Evolutionary conservation across 2,888 invertebrate genomes (phyloP), one percentile per base, ranked within the genome.

Genomic region (Stegana nigrithorax): DNA sequence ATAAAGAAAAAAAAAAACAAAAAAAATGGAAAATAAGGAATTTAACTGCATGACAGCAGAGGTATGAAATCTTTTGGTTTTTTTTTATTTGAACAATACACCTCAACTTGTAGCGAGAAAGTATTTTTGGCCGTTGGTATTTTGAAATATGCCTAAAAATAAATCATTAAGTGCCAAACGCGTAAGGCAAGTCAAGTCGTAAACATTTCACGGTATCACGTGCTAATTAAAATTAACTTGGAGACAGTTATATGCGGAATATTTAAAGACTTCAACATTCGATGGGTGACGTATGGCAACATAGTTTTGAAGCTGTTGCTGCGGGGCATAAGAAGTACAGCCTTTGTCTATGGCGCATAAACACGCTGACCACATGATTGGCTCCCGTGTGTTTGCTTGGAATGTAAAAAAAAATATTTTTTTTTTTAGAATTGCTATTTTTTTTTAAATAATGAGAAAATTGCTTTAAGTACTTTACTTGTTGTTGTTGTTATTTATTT

Each of bases 201-300:
- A 73, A 71, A 75, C 68, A 69, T 64, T 67, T 70, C 60, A 64
- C 19, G 63, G 62, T 64, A 69, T 75, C 75, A 75, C 77, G 75
- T 76, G 73, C 65, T 50, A 56, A 55, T 72, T 57, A 32, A 19
- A 39, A 12, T 14, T 14, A 64, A 70, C 73, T 69, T 67, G n/a
- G n/a, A n/a, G n/a, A n/a, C n/a, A n/a, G n/a, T 12, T 42, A 42
- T 42, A 17, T 39, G 4, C 8, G 39, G 5, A 2, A 42, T 1
- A 42, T 42, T 42, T 42, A n/a, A n/a, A n/a, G n/a, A n/a, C n/a
- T n/a, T 39, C 64, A 27, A 56, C 67, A 44, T 62, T 59, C 65
- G 57, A 39, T 51, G 42, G 42, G 42, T 17, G n/a, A n/a, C n/a
- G n/a, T n/a, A n/a, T n/a, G n/a, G n/a, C n/a, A n/a, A n/a, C n/a